Conservation (phyloP, 1,140 invertebrate genomes). For the Tachypleus tridentatus region DNA sequence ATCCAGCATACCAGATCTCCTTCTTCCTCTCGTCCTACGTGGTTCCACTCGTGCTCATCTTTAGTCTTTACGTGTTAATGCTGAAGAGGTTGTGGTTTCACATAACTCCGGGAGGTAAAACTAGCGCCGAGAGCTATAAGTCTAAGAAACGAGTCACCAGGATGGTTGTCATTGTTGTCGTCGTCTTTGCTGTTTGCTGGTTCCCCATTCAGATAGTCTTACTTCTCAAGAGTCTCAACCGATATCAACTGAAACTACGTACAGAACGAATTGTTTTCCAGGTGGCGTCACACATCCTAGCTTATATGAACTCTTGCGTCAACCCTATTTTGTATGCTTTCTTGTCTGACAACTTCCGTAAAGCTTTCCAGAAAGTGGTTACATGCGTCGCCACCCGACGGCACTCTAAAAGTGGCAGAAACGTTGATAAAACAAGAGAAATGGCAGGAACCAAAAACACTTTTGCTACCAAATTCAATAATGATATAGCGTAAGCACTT, state of each 20-base stretch:
- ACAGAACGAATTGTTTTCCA: constrained; percentile 55
- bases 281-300: constrained; percentile 72
- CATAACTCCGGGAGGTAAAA: constrained; percentile 51
- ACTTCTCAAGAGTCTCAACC: constrained; percentile 56
- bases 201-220: constrained; percentile 79
- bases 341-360: constrained; percentile 70
- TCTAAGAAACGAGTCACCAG: constrained; percentile 81
- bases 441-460: too few species aligned
- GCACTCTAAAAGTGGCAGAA: too few species aligned
- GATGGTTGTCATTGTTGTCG: constrained; percentile 85
- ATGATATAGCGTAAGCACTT: too few species aligned
- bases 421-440: too few species aligned
- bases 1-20: constrained; percentile 31
- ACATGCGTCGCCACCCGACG: constrained; percentile 9
- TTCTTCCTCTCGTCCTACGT: constrained; percentile 81
- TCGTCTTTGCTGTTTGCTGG: constrained; percentile 91
- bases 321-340: constrained; percentile 91
- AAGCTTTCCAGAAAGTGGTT: constrained; percentile 58
- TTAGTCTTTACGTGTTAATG: constrained; percentile 81
- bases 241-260: constrained; percentile 45
- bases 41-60: constrained; percentile 67
- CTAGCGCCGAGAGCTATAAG: constrained; percentile 53
- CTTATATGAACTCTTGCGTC: constrained; percentile 87
- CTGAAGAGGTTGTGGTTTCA: constrained; percentile 73
- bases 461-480: too few species aligned